phyloP scores from a whole-genome alignment of 2,797 vertebrate species.

The Neosalanx taihuensis region DNA sequence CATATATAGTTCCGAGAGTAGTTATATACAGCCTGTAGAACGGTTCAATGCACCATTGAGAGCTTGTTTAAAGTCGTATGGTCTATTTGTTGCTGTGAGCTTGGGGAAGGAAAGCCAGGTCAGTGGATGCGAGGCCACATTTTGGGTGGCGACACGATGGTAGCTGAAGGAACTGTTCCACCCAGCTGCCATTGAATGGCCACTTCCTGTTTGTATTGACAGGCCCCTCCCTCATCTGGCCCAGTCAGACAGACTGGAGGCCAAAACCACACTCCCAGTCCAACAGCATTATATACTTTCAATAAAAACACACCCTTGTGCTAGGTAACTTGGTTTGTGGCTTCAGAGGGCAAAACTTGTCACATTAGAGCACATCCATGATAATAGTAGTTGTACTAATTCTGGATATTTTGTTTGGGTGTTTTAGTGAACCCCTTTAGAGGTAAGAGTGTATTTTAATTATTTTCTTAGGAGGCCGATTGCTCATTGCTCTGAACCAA shows the following conservation, averaged over 20 bases:
- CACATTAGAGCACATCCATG: not conserved
- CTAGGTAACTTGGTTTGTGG: no score
- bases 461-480: no score
- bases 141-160: slow-evolving; percentile 44
- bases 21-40: no score
- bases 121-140: slow-evolving; percentile 27
- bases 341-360: not conserved
- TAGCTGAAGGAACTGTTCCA: slow-evolving; percentile 78
- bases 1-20: no score
- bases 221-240: slow-evolving; percentile 20
- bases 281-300: not conserved
- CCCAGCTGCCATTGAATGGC: slow-evolving; percentile 80
- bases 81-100: no score
- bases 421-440: no score
- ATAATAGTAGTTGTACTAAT: no score
- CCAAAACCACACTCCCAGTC: slow-evolving; percentile 5
- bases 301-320: not conserved
- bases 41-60: no score
- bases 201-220: slow-evolving; percentile 78
- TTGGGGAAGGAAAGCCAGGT: not conserved
- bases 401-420: no score
- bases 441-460: no score
- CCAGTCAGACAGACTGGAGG: slow-evolving; percentile 46
- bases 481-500: no score
- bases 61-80: no score